These are phyloP conservation scores for Melanogrammus aeglefinus DNA, from an alignment of 2,797 vertebrate genomes.

Conservation along the genomic window DNA sequence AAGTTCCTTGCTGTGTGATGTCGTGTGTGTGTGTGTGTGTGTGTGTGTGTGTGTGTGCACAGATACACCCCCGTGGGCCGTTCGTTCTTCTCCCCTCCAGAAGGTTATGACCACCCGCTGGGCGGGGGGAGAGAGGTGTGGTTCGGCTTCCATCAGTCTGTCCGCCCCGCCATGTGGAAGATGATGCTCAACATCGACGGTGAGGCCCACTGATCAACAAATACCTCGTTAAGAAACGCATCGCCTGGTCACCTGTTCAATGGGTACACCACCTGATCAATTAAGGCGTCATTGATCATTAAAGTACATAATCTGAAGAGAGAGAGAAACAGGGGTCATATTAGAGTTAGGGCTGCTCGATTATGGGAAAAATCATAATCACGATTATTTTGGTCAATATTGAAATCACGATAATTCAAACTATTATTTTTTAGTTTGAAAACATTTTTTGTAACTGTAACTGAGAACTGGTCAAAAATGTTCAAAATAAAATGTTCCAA, in stretches of 20 bases:
- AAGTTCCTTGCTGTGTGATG: not conserved
- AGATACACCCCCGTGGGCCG: constrained; percentile 98
- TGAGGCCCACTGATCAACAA: constrained; percentile 59
- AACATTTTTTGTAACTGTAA: too few species aligned
- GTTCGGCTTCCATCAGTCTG: constrained; percentile 99
- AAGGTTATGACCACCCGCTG: constrained; percentile 96
- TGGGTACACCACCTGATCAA: not conserved
- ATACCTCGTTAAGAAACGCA: not conserved
- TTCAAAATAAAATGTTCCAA: too few species aligned
- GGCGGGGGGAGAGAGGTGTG: constrained; percentile 97
- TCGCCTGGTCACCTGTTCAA: not conserved
- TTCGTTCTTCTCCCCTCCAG: constrained; percentile 97
- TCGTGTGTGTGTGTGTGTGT: constrained; percentile 4
- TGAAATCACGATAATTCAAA: too few species aligned
- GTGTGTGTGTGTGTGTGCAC: not conserved
- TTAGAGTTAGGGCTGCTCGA: too few species aligned
- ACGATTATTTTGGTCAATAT: too few species aligned
- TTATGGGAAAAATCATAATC: too few species aligned
- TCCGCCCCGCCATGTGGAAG: constrained; percentile 99
- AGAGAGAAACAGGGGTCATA: not conserved
- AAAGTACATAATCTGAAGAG: not conserved
- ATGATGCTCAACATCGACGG: constrained; percentile 99
- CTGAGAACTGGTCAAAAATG: too few species aligned
- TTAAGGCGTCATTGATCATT: not conserved
- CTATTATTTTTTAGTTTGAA: too few species aligned